Conservation (phyloP, 2,888 invertebrate genomes). For the Nemotelus pantherinus region DNA sequence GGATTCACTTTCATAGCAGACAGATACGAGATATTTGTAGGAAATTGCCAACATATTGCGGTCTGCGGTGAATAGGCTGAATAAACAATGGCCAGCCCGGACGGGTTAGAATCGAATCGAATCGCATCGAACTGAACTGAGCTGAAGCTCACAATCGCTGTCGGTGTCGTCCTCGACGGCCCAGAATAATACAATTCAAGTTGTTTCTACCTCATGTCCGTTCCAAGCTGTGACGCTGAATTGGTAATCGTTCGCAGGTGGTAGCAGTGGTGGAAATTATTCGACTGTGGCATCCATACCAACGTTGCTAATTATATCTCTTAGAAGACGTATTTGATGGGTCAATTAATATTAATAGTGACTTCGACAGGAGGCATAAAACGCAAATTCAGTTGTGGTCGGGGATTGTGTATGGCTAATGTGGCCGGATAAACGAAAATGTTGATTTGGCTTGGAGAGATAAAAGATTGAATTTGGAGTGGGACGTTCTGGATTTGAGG, state of each 20-base stretch:
- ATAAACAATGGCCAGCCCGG: conserved; percentile 9
- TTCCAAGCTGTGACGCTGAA: conserved; percentile 8
- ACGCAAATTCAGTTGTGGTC: conserved; percentile 10
- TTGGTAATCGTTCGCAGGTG: conserved; percentile 39
- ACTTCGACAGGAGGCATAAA: conserved; percentile 14
- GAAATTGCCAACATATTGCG: conserved; percentile 45
- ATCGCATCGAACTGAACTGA: not conserved
- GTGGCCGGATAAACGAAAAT: not conserved
- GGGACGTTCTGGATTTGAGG: too few species aligned
- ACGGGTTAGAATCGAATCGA: not conserved
- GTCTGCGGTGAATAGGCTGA: conserved; percentile 39
- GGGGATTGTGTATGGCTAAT: not conserved
- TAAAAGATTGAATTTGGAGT: too few species aligned
- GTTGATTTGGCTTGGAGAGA: not conserved
- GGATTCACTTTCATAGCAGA: conserved; percentile 30
- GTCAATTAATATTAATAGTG: conserved; percentile 35
- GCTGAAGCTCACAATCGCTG: not conserved
- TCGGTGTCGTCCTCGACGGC: not conserved
- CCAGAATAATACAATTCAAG: not conserved
- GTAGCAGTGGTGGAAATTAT: conserved; percentile 31
- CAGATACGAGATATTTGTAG: conserved; percentile 43
- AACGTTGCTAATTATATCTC: conserved; percentile 33
- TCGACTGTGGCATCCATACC: conserved; percentile 14
- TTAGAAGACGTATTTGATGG: conserved; percentile 27
- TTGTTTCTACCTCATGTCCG: not conserved